Conservation (phyloP, 1,140 invertebrate genomes). For the Drosophila bocqueti region DNA sequence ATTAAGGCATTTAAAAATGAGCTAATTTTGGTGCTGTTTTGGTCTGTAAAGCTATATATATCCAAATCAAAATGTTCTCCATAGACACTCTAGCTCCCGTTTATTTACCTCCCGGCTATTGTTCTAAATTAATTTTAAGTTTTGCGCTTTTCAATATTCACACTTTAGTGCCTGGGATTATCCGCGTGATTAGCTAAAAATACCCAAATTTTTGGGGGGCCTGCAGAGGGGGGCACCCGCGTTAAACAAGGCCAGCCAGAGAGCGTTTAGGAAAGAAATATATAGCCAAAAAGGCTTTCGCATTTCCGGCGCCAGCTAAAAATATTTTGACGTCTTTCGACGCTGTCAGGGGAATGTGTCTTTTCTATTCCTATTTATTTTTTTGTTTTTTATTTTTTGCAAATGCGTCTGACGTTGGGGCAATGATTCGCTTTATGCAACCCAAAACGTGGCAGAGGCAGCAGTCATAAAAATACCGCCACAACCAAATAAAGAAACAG, state of each 20-base stretch:
- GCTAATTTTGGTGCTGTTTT: constrained; percentile 5
- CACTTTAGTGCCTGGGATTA: constrained; percentile 54
- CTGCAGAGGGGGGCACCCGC: constrained; percentile 15
- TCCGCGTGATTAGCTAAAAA: constrained; percentile 75
- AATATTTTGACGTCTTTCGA: constrained; percentile 75
- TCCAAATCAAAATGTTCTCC: constrained; percentile 4
- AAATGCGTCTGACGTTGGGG: constrained; percentile 52
- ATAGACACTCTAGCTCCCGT: constrained; percentile 1
- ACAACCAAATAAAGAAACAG: constrained; percentile 55
- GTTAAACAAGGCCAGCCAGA: constrained; percentile 21
- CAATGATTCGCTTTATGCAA: constrained; percentile 45
- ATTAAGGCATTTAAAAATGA: not conserved
- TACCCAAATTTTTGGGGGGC: constrained; percentile 30
- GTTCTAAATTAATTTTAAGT: not conserved
- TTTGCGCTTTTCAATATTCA: constrained; percentile 25
- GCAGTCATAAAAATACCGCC: constrained; percentile 40
- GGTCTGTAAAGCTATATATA: not conserved
- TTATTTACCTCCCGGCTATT: constrained; percentile 4
- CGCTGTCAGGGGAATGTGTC: constrained; percentile 28
- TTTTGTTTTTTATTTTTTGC: constrained; percentile 43
- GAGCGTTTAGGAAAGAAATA: constrained; percentile 23
- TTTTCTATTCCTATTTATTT: constrained; percentile 27
- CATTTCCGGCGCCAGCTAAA: constrained; percentile 80
- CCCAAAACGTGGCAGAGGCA: constrained; percentile 41
- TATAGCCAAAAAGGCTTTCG: constrained; percentile 61